These are phyloP conservation scores for Tanytarsus gracilentus DNA, from an alignment of 2,888 invertebrate genomes.

Conservation along the genomic window DNA sequence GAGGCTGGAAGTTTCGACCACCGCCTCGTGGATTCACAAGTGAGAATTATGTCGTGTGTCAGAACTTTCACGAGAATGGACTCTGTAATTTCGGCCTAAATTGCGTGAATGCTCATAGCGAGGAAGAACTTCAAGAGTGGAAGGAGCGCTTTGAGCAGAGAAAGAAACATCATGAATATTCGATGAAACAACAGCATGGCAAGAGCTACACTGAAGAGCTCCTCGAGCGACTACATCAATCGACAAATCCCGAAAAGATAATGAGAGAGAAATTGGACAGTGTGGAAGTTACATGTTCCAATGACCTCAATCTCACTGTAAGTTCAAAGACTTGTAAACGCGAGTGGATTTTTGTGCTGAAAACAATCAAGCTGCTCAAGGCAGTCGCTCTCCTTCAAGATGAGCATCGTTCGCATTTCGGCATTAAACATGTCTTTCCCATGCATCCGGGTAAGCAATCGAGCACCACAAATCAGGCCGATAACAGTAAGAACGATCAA, in stretches of 20 bases:
- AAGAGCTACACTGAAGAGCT: conserved; percentile 52
- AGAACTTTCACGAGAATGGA: conserved; percentile 48
- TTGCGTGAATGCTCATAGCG: conserved; percentile 66
- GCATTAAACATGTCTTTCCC: conserved; percentile 46
- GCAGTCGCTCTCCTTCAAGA: conserved; percentile 61
- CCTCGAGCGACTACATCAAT: conserved; percentile 53
- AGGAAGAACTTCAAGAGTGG: conserved; percentile 64
- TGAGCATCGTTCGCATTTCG: conserved; percentile 58
- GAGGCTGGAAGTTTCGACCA: conserved; percentile 58
- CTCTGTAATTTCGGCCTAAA: conserved; percentile 59
- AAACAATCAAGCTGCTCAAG: conserved; percentile 47
- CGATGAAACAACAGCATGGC: conserved; percentile 58
- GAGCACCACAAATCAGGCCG: not conserved
- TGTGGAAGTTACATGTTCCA: conserved; percentile 50
- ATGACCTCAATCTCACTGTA: conserved; percentile 52
- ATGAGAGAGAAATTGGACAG: conserved; percentile 54
- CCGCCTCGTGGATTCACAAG: conserved; percentile 59
- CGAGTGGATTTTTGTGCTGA: conserved; percentile 53
- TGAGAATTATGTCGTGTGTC: conserved; percentile 56
- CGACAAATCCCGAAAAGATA: conserved; percentile 52
- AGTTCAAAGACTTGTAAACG: conserved; percentile 53
- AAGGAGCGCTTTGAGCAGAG: conserved; percentile 60
- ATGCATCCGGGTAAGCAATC: conserved; percentile 31
- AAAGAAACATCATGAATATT: conserved; percentile 52
- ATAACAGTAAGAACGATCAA: conserved; percentile 39